A percentile compares a stretch with the other conserved stretches of the same genome.
Evolutionary conservation across 2,113 vertebrate genomes (phyloP).

Genomic region (Hymenochirus boettgeri): DNA sequence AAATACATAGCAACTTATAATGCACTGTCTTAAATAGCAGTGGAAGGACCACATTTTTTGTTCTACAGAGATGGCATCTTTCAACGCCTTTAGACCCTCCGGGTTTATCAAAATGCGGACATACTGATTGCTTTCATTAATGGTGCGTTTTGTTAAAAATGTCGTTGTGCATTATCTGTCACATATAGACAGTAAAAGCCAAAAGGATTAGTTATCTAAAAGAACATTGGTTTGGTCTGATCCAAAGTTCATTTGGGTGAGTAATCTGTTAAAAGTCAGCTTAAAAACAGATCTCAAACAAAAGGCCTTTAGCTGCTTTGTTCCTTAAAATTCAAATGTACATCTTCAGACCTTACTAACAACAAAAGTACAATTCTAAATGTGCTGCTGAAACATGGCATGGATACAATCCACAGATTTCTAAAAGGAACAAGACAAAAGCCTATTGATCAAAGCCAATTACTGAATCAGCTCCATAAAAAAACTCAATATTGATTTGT

Average conservation of each 20-base stretch:
- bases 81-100: slow-evolving; percentile 79
- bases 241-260: slow-evolving; percentile 68
- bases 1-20: slow-evolving; percentile 68
- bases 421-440: slow-evolving; percentile 89
- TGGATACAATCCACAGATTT: slow-evolving; percentile 62
- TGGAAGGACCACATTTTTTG: slow-evolving; percentile 77
- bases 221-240: slow-evolving; percentile 69
- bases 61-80: slow-evolving; percentile 71
- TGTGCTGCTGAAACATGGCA: slow-evolving; percentile 73
- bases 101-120: slow-evolving; percentile 82
- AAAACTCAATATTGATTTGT: slow-evolving; percentile 92
- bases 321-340: slow-evolving; percentile 78
- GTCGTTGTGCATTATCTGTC: slow-evolving; percentile 72
- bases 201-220: slow-evolving; percentile 72
- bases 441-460: slow-evolving; percentile 90
- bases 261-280: slow-evolving; percentile 72
- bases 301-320: slow-evolving; percentile 59
- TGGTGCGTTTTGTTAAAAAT: slow-evolving; percentile 82
- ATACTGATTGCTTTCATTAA: slow-evolving; percentile 86
- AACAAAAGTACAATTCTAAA: slow-evolving; percentile 65
- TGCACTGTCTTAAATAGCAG: slow-evolving; percentile 73
- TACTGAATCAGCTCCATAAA: slow-evolving; percentile 73
- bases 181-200: slow-evolving; percentile 72
- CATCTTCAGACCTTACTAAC: slow-evolving; percentile 78
- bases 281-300: slow-evolving; percentile 72